These are phyloP conservation scores for Andrena fulva DNA, from an alignment of 2,888 invertebrate genomes.

Conservation along the genomic window DNA sequence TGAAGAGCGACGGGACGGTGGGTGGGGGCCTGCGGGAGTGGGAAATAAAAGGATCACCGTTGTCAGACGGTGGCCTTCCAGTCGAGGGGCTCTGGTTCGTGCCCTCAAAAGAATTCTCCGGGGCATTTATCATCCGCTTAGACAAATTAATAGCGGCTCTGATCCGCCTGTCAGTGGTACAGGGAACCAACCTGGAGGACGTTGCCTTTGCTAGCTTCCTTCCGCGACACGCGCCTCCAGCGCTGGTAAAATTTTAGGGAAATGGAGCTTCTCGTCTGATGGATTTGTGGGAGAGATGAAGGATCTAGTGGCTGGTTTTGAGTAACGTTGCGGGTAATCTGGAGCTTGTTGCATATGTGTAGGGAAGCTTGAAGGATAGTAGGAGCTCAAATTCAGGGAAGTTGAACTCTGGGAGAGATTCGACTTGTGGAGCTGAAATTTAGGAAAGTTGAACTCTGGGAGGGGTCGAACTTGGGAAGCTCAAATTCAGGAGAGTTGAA, in stretches of 20 bases:
- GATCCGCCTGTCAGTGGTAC: slow-evolving; percentile 50
- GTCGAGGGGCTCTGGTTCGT: background rate
- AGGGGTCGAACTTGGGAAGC: no score
- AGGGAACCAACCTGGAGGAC: slow-evolving; percentile 16
- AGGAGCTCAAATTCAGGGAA: no score
- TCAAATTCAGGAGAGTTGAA: no score
- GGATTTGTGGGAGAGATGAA: background rate
- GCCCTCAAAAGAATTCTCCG: slow-evolving; percentile 26
- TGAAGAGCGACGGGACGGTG: slow-evolving; percentile 30
- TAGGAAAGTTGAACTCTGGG: no score
- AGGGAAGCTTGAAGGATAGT: no score
- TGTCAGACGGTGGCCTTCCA: slow-evolving; percentile 41
- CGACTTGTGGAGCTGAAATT: no score
- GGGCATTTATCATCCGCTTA: slow-evolving; percentile 58
- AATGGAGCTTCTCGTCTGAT: background rate
- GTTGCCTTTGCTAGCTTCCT: slow-evolving; percentile 6
- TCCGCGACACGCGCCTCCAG: slow-evolving; percentile 2
- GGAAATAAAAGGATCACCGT: slow-evolving; percentile 40
- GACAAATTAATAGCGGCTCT: slow-evolving; percentile 62
- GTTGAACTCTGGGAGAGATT: no score
- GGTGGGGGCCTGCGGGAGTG: background rate
- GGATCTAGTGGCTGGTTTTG: no score
- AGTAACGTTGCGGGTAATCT: no score
- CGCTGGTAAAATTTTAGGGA: background rate
- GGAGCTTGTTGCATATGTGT: no score